These are phyloP conservation scores for Mesaphorura yosii DNA, from an alignment of 1,140 invertebrate genomes.

Conservation along the genomic window DNA sequence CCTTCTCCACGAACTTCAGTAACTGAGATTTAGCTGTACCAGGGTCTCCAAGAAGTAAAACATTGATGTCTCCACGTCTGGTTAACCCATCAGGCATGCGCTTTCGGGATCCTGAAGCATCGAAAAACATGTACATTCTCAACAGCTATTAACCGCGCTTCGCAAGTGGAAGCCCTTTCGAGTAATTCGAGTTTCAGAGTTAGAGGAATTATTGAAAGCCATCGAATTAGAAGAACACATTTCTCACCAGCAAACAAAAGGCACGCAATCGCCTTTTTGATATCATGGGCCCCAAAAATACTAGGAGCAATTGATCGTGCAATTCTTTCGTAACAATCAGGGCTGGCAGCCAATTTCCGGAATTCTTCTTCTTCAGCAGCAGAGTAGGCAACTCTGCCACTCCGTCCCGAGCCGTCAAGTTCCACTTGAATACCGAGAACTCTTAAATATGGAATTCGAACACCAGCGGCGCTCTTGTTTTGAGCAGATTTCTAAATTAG, in stretches of 20 bases:
- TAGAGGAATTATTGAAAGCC: too few species aligned
- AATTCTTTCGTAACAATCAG: constrained; percentile 82
- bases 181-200: too few species aligned
- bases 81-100: constrained; percentile 88
- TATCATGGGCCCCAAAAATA: constrained; percentile 87
- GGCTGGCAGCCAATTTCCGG: constrained; percentile 63
- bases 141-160: too few species aligned
- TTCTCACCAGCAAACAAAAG: constrained; percentile 87
- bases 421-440: constrained; percentile 86
- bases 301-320: constrained; percentile 90
- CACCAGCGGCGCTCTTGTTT: constrained; percentile 81
- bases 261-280: constrained; percentile 95
- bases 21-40: constrained; percentile 98
- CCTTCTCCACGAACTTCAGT: constrained; percentile 93
- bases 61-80: constrained; percentile 92
- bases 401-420: constrained; percentile 60
- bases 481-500: constrained; percentile 48
- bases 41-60: constrained; percentile 91
- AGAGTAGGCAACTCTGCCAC: constrained; percentile 44
- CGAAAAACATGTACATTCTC: background rate
- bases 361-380: constrained; percentile 88
- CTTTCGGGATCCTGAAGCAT: constrained; percentile 56
- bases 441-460: constrained; percentile 83
- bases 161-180: background rate
- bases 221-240: too few species aligned